phyloP scores from a whole-genome alignment of 2,797 vertebrate species.

The Oreortyx pictus region DNA sequence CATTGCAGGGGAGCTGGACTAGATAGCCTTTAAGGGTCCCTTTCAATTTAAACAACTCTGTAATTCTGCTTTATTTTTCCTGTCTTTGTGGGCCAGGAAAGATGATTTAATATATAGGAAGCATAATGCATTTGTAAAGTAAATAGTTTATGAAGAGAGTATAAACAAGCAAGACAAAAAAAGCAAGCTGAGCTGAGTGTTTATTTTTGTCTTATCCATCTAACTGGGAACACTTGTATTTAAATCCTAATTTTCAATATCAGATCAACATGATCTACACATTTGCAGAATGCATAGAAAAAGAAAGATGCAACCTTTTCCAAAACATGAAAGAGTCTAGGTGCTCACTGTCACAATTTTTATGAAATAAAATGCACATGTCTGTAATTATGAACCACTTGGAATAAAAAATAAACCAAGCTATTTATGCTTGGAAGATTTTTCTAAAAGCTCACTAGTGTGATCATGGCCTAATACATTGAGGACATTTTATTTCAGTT shows the following conservation, averaged over 20 bases:
- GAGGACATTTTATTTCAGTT: no score
- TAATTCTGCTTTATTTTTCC: neutral
- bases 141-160: neutral
- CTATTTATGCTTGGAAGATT: no score
- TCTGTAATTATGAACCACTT: no score
- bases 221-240: constrained; percentile 20
- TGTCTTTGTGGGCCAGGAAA: neutral
- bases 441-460: no score
- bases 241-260: constrained; percentile 34
- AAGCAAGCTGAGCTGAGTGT: neutral
- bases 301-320: neutral
- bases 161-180: neutral
- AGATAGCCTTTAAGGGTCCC: no score
- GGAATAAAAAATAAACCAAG: no score
- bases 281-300: neutral
- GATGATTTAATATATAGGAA: neutral
- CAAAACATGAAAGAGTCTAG: no score
- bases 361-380: no score
- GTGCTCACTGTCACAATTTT: no score
- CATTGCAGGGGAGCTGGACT: no score
- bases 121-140: neutral
- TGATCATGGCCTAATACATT: no score
- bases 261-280: neutral
- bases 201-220: neutral
- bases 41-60: no score